Percentiles rank a stretch among this genome's conserved stretches.
Conservation (phyloP, 2,113 vertebrate species). For the Corythornis cristatus region DNA sequence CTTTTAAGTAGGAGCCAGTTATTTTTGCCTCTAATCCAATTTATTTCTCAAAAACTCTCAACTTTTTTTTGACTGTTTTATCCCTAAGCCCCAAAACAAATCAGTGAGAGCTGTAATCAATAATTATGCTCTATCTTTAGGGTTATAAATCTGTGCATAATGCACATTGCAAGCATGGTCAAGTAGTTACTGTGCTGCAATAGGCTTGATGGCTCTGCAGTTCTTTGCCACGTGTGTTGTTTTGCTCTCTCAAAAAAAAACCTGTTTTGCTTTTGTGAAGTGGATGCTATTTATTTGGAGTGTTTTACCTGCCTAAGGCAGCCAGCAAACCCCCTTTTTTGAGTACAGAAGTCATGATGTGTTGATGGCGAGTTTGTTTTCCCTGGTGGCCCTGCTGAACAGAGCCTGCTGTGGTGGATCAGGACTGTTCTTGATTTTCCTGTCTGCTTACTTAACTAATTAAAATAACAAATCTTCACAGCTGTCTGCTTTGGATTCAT, state of each 20-base stretch:
- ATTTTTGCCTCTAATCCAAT: neutral
- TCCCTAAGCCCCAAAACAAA: neutral
- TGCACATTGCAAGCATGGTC: neutral
- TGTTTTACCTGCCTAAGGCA: conserved; percentile 50
- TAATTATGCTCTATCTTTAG: neutral
- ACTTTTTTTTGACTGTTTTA: neutral
- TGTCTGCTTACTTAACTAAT: conserved; percentile 73
- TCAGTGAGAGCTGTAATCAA: neutral
- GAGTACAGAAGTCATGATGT: neutral
- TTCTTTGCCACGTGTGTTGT: neutral
- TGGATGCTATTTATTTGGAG: neutral
- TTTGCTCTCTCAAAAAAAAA: neutral
- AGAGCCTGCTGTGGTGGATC: conserved; percentile 25
- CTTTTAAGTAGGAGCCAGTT: neutral
- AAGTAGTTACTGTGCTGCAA: neutral
- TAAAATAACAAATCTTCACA: conserved; percentile 80
- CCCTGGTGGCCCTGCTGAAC: conserved; percentile 6
- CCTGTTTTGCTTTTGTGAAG: neutral
- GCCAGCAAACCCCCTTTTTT: conserved; percentile 36
- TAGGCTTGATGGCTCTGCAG: neutral
- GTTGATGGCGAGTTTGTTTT: conserved; percentile 10
- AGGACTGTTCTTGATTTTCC: conserved; percentile 59
- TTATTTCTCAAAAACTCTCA: neutral
- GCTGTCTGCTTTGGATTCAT: conserved; percentile 68
- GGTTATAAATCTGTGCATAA: neutral